Base-by-base conservation (phyloP, 1,140 invertebrate species). In the Papilio xuthus region DNA sequence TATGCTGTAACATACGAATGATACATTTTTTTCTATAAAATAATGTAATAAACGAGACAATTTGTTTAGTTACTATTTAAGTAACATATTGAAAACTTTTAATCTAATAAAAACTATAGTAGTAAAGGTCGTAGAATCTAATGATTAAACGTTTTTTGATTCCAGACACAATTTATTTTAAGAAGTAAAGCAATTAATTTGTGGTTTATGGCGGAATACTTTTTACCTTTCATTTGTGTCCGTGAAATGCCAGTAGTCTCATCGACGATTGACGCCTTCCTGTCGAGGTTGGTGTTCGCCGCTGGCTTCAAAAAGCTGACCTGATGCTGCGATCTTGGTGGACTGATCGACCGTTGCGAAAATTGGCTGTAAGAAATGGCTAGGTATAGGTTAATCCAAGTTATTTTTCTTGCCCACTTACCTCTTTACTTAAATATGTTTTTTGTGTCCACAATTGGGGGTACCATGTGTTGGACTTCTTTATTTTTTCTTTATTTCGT, bases 161-260 rank as follows among this genome's bases (percentile, higher is more conserved):
- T 7, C 32, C 32, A 37, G 32, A 37, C 32, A 37, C 7, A 37
- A 0, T 37, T 37, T 37, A 37, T 4, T 37, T 37, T 37, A 37
- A 37, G 32, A 37, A 37, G 7, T 37, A 37, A 7, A 53, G 18
- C 13, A 4, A 47, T n/a, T 53, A 9, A 20, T 20, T 53, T 8
- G n/a, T 20, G 10, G n/a, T 20, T n/a, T 18, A 9, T n/a, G 50
- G n/a, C 9, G 18, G 7, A 18, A 15, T 18, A 60, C 23, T 12
- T n/a, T 32, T 86, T 78, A 96, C 96, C 96, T 92, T 96, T 96
- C 96, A 97, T 97, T 86, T 97, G 96, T 1, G 96, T 96, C 84
- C 96, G 96, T 18, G 96, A 96, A 80, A 97, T 96, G 78, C 94
- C 92, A 0, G 95, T 95, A 87, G 88, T 92, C 80, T 94, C 94